Evolutionary conservation across 2,113 vertebrate species (phyloP).

Genomic region (Aegithalos caudatus): DNA sequence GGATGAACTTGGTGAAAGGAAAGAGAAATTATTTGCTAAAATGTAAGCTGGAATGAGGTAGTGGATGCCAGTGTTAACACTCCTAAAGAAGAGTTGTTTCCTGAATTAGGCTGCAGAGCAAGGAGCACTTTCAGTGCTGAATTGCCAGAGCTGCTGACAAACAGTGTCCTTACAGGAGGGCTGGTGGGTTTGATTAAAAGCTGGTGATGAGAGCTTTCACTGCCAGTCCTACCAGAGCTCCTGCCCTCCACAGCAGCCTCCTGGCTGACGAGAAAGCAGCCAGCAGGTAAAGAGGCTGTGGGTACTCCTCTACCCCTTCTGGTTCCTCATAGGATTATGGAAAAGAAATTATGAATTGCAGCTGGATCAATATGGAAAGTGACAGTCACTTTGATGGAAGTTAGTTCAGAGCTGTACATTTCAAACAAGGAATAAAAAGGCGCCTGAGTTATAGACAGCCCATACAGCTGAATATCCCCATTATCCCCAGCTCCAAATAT

Average conservation of each 20-base stretch:
- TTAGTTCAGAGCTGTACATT: not conserved
- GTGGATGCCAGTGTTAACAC: slow-evolving; percentile 53
- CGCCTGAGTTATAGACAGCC: not conserved
- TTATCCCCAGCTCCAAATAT: not conserved
- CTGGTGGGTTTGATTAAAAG: not conserved
- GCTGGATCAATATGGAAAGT: not conserved
- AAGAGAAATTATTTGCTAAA: slow-evolving; percentile 47
- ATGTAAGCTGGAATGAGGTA: not conserved
- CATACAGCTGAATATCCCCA: not conserved
- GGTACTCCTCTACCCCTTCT: not conserved
- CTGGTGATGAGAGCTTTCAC: not conserved
- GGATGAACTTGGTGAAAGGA: slow-evolving; percentile 48
- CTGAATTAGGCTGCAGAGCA: slow-evolving; percentile 9
- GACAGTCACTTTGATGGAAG: not conserved
- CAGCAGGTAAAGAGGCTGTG: not conserved
- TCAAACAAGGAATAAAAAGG: not conserved
- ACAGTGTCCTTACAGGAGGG: not conserved
- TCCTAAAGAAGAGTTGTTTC: slow-evolving; percentile 27
- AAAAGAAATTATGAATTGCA: not conserved
- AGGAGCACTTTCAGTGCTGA: not conserved
- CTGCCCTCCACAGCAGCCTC: not conserved
- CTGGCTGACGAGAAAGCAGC: not conserved
- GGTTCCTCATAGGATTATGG: not conserved
- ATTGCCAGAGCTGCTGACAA: slow-evolving; percentile 17
- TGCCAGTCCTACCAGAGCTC: not conserved